Evolutionary conservation across 2,797 vertebrate genomes (phyloP).

Genomic region (Borostomias antarcticus): DNA sequence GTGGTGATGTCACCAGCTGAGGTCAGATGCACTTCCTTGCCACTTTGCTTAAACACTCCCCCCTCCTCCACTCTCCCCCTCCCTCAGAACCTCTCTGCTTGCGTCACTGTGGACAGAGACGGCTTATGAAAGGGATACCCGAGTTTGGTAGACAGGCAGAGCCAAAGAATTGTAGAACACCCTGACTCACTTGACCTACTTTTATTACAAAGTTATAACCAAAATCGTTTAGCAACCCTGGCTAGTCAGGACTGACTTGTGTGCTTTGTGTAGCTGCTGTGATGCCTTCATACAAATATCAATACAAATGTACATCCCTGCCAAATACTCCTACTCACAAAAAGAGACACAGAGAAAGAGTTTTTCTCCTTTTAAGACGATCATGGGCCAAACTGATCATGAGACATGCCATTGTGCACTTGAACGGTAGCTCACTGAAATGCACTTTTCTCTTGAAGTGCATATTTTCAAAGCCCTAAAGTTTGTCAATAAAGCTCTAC

Average conservation of each 20-base stretch:
- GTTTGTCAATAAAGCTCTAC: too few relatives aligned
- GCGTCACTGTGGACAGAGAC: background rate
- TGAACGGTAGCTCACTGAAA: too few relatives aligned
- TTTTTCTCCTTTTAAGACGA: background rate
- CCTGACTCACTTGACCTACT: conserved; percentile 27
- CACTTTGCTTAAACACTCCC: too few relatives aligned
- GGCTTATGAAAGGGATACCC: too few relatives aligned
- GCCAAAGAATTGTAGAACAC: conserved; percentile 10
- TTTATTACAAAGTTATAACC: conserved; percentile 21
- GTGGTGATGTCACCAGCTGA: background rate
- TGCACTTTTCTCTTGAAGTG: too few relatives aligned
- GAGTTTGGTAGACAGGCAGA: background rate
- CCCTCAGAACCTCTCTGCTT: background rate
- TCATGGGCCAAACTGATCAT: too few relatives aligned
- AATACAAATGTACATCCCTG: background rate
- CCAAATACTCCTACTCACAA: background rate
- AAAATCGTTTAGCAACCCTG: background rate
- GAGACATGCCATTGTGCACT: too few relatives aligned
- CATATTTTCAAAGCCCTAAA: too few relatives aligned
- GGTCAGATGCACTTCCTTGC: background rate
- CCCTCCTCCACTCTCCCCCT: too few relatives aligned
- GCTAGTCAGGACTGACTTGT: background rate
- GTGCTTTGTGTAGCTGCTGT: background rate
- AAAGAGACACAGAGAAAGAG: background rate
- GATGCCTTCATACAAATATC: background rate